phyloP scores from a whole-genome alignment of 2,797 vertebrate genomes.

The Enteromius viviparus region DNA sequence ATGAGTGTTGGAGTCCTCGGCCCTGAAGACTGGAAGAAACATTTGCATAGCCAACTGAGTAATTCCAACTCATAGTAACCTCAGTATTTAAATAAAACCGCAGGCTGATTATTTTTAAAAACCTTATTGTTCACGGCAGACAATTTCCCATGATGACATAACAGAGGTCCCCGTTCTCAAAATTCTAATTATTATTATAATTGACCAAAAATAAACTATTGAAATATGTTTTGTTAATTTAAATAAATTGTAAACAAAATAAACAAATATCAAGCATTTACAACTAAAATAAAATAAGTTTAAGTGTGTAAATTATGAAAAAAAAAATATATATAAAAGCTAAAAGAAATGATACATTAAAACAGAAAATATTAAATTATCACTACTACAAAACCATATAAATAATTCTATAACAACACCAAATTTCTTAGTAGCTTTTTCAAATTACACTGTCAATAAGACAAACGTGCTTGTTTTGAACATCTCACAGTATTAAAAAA shows the following conservation, averaged over 20 bases:
- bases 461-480: not conserved
- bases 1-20: conserved; percentile 98
- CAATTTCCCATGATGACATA: not conserved
- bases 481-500: not conserved
- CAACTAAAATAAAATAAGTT: not conserved
- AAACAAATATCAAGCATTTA: not conserved
- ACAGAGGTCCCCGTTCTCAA: not conserved
- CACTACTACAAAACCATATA: not conserved
- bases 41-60: not conserved
- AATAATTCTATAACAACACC: not conserved
- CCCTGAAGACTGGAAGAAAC: conserved; percentile 87
- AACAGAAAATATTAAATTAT: not conserved
- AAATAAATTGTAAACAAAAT: not conserved
- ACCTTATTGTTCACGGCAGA: not conserved
- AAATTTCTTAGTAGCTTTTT: not conserved
- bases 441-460: not conserved
- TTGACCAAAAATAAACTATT: not conserved
- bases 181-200: not conserved
- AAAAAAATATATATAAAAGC: not conserved
- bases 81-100: conserved; percentile 9
- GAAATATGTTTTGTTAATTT: not conserved
- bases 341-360: not conserved
- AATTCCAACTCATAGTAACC: not conserved
- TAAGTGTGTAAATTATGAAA: not conserved
- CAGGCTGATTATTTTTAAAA: not conserved